Evolutionary conservation across 2,888 invertebrate genomes (phyloP).

Genomic region (Pollenia angustigena): DNA sequence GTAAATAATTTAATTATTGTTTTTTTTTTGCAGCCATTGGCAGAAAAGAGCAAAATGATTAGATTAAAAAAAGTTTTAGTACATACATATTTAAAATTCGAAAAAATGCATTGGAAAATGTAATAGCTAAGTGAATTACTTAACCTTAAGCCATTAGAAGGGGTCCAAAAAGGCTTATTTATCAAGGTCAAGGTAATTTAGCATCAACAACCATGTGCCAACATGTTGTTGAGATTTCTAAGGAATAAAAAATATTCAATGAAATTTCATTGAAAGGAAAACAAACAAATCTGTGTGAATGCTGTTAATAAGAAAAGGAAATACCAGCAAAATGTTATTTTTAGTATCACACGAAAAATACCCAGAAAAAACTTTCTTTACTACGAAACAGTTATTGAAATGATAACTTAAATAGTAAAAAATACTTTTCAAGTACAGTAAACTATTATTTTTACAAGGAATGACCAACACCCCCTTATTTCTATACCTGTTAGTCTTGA

Average conservation of each 20-base stretch:
- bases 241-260: slow-evolving; percentile 22
- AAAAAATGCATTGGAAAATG: slow-evolving; percentile 15
- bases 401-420: no score
- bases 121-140: background rate
- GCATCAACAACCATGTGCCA: slow-evolving; percentile 30
- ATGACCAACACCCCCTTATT: no score
- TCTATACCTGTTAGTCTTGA: no score
- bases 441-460: no score
- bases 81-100: slow-evolving; percentile 5
- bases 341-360: background rate
- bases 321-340: background rate
- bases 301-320: slow-evolving; percentile 1
- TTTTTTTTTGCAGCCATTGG: background rate
- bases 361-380: background rate
- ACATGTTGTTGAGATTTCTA: slow-evolving; percentile 8
- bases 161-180: background rate
- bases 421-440: no score
- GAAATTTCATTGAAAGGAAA: slow-evolving; percentile 25
- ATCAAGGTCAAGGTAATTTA: slow-evolving; percentile 57
- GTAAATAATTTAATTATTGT: slow-evolving; percentile 54
- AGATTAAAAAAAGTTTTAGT: slow-evolving; percentile 49
- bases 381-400: background rate
- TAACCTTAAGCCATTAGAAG: slow-evolving; percentile 6
- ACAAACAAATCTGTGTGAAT: slow-evolving; percentile 4
- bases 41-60: background rate